Percentiles rank a stretch among this genome's conserved stretches.
phyloP scores from a whole-genome alignment of 2,888 invertebrate genomes.

The Octodonta nipae region DNA sequence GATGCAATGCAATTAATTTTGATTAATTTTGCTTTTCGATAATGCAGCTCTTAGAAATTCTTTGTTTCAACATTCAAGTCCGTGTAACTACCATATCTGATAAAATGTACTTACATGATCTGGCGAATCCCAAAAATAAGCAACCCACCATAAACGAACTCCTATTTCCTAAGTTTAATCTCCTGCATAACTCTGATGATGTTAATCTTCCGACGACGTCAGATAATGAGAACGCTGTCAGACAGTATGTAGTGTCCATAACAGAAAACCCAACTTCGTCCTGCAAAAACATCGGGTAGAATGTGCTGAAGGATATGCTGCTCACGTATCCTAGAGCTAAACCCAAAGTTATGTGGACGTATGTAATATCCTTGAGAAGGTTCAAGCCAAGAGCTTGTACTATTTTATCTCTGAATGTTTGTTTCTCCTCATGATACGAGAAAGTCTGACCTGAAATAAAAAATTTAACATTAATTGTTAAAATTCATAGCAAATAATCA shows the following conservation, averaged over 20 bases:
- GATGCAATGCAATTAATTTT: too few species aligned
- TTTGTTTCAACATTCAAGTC: too few species aligned
- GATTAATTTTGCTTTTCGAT: too few species aligned
- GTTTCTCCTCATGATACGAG: too few species aligned
- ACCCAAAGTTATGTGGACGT: slow-evolving; percentile 54
- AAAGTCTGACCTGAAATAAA: too few species aligned
- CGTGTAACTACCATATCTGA: too few species aligned
- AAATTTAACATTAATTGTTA: too few species aligned
- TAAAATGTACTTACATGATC: slow-evolving; percentile 45
- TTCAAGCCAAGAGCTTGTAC: slow-evolving; percentile 47
- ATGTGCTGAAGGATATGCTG: slow-evolving; percentile 55
- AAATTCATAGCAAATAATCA: too few species aligned
- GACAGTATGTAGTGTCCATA: slow-evolving; percentile 49
- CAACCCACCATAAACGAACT: slow-evolving; percentile 50
- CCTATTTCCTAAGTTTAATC: slow-evolving; percentile 46
- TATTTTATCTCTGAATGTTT: slow-evolving; percentile 22
- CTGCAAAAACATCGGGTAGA: slow-evolving; percentile 55
- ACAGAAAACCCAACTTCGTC: slow-evolving; percentile 31
- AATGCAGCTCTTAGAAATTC: too few species aligned
- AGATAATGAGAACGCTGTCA: slow-evolving; percentile 56
- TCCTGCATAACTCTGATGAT: slow-evolving; percentile 50
- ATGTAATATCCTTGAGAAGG: slow-evolving; percentile 46
- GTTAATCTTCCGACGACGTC: slow-evolving; percentile 54
- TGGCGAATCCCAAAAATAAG: slow-evolving; percentile 41
- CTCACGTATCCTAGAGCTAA: slow-evolving; percentile 54